Evolutionary conservation across 30 jellyfish, hydroid and myxozoan species (phyloP).

Genomic region (Turritopsis dohrnii): DNA sequence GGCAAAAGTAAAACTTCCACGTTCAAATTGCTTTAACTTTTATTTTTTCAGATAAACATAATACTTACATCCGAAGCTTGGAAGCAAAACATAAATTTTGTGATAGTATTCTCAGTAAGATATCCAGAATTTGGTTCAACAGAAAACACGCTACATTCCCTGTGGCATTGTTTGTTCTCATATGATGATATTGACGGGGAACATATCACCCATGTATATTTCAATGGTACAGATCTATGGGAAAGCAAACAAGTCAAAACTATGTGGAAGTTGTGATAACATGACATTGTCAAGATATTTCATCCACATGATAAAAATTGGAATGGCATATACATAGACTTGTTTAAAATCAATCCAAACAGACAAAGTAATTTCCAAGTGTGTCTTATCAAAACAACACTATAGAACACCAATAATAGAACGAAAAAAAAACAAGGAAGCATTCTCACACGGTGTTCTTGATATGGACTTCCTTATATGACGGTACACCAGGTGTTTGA

Average conservation of each 20-base stretch:
- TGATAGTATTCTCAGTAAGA: not conserved
- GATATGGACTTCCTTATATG: slow-evolving; percentile 28
- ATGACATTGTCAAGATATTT: not conserved
- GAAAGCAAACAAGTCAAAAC: not conserved
- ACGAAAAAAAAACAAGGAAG: not conserved
- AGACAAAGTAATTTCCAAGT: too few relatives aligned
- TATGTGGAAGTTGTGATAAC: not conserved
- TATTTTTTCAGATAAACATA: not conserved
- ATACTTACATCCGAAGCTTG: slow-evolving; percentile 1
- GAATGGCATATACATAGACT: too few relatives aligned
- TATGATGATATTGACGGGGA: not conserved
- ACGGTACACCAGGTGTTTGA: slow-evolving; percentile 41
- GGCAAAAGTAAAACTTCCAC: not conserved
- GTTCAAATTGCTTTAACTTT: too few relatives aligned
- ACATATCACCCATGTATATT: slow-evolving; percentile 4
- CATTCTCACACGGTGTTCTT: slow-evolving; percentile 53
- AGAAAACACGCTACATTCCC: slow-evolving; percentile 1
- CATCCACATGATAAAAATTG: not conserved
- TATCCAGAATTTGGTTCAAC: slow-evolving; percentile 21
- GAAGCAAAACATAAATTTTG: slow-evolving; percentile 6
- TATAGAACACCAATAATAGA: not conserved
- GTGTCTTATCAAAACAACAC: not conserved
- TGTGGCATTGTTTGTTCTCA: not conserved
- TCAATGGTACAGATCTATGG: slow-evolving; percentile 25
- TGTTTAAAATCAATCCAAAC: too few relatives aligned